A percentile compares a stretch with the other conserved stretches of the same genome.
Conservation (phyloP, 2,797 vertebrate genomes). For the Etheostoma nigrum region DNA sequence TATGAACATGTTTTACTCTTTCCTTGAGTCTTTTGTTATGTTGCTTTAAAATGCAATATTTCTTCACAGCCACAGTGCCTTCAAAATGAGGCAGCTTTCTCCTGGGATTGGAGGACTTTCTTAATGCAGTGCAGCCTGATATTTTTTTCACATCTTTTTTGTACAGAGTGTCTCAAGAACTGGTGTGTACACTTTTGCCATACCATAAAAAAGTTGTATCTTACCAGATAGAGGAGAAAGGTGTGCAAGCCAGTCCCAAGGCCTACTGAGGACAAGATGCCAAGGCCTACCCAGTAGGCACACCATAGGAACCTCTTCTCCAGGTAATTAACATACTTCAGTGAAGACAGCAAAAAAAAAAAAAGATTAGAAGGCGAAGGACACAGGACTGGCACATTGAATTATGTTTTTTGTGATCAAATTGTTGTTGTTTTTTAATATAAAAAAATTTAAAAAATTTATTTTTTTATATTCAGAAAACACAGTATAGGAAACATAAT, state of each 20-base stretch:
- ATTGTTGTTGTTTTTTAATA: too few relatives aligned
- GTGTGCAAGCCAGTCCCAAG: conserved; percentile 98
- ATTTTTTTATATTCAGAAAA: too few relatives aligned
- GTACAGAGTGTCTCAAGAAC: neutral
- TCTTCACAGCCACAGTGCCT: neutral
- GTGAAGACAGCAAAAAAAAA: conserved; percentile 15
- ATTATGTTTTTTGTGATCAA: too few relatives aligned
- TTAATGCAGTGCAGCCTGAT: neutral
- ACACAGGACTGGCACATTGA: neutral
- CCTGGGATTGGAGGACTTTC: conserved; percentile 6
- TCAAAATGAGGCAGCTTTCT: neutral
- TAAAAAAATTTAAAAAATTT: too few relatives aligned
- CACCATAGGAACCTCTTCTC: conserved; percentile 97
- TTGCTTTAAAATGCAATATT: neutral
- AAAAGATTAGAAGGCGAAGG: neutral
- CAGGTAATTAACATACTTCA: conserved; percentile 92
- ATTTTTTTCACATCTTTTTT: neutral
- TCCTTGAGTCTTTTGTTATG: neutral
- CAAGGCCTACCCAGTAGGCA: conserved; percentile 99
- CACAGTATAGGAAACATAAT: too few relatives aligned
- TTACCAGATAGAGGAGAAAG: conserved; percentile 98
- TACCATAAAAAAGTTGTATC: conserved; percentile 26
- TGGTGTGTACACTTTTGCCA: neutral
- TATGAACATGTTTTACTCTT: neutral
- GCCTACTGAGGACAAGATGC: conserved; percentile 97